phyloP scores from a whole-genome alignment of 2,113 vertebrate species.

The Macrotus californicus region DNA sequence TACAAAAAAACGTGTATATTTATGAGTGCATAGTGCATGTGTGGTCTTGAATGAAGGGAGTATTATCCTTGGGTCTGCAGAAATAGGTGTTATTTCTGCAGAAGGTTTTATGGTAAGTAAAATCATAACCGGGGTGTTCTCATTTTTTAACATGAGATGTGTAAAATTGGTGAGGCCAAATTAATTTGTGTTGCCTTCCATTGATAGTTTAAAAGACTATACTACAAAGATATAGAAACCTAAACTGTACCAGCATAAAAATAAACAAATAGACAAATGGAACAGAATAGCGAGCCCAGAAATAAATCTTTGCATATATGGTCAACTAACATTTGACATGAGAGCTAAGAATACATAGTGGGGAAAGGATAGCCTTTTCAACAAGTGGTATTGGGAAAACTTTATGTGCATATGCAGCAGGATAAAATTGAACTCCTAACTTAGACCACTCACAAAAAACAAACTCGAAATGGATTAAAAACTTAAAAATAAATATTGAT shows the following conservation, averaged over 20 bases:
- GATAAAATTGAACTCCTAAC: background rate
- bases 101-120: background rate
- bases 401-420: background rate
- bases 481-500: background rate
- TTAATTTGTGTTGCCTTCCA: background rate
- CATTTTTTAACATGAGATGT: background rate
- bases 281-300: background rate
- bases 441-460: background rate
- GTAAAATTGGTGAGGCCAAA: background rate
- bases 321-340: background rate
- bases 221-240: background rate
- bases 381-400: background rate
- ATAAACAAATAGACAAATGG: background rate
- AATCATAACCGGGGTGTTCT: background rate
- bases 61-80: background rate
- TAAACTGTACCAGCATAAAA: background rate
- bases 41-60: rapidly evolving
- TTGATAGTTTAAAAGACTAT: background rate
- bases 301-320: background rate
- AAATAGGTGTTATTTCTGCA: background rate
- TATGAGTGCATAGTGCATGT: background rate
- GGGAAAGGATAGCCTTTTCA: background rate
- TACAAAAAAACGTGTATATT: background rate
- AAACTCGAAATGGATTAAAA: background rate
- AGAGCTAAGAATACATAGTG: background rate